Conservation (phyloP, 2,113 vertebrate species). For the Taxidea taxus region DNA sequence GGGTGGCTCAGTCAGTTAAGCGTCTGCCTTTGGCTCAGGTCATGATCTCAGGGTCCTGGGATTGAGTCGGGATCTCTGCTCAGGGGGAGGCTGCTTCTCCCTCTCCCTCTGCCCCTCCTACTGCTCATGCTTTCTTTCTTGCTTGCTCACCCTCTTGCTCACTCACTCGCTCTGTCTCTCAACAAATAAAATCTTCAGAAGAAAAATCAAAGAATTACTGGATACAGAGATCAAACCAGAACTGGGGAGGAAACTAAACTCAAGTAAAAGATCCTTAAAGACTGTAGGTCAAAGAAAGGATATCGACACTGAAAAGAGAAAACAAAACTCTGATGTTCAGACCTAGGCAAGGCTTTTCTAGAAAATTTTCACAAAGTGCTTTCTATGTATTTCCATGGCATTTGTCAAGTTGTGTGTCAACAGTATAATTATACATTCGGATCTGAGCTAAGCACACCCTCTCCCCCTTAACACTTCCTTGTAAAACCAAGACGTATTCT, state of each 20-base stretch:
- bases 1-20: not conserved
- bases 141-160: no score
- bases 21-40: not conserved
- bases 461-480: not conserved
- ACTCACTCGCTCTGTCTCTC: not conserved
- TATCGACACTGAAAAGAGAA: not conserved
- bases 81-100: not conserved
- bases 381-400: not conserved
- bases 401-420: slow-evolving; percentile 27
- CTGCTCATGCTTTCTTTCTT: not conserved
- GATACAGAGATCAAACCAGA: not conserved
- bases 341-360: not conserved
- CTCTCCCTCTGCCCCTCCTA: not conserved
- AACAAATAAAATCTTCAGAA: not conserved
- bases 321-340: not conserved
- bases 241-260: not conserved
- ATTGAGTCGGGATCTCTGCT: not conserved
- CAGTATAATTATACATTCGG: slow-evolving; percentile 30
- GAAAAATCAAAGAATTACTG: not conserved
- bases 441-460: not conserved
- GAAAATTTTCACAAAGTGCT: not conserved
- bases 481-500: not conserved
- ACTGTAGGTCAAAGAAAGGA: not conserved
- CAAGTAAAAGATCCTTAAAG: not conserved
- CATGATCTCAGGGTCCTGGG: not conserved